Evolutionary conservation across 2,888 invertebrate species (phyloP).

Genomic region (Emmelina monodactyla): DNA sequence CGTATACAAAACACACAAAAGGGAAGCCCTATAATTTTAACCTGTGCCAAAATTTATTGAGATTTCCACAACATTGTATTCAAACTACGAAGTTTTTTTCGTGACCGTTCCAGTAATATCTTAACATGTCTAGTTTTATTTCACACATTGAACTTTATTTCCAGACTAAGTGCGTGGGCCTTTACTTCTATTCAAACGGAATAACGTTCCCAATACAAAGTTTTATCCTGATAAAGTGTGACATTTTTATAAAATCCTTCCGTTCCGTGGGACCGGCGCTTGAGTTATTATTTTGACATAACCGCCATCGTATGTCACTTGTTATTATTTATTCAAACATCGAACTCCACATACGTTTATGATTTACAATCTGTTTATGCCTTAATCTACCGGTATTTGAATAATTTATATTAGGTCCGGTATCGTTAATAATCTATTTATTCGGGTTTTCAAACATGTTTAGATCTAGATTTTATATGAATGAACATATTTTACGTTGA

Average conservation of each 20-base stretch:
- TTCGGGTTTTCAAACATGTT: too few relatives aligned
- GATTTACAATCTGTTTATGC: not conserved
- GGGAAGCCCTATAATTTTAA: too few relatives aligned
- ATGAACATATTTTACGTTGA: too few relatives aligned
- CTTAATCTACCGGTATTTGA: not conserved
- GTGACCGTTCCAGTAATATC: too few relatives aligned
- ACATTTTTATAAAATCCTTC: slow-evolving; percentile 1
- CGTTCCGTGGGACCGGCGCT: not conserved
- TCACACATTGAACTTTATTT: not conserved
- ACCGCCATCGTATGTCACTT: not conserved
- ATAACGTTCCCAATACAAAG: not conserved
- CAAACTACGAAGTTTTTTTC: too few relatives aligned
- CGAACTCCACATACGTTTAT: not conserved
- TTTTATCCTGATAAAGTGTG: slow-evolving; percentile 1
- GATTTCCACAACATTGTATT: too few relatives aligned
- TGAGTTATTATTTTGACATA: not conserved
- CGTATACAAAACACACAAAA: too few relatives aligned
- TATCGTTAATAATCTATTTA: too few relatives aligned
- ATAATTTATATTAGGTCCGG: not conserved
- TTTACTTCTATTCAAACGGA: too few relatives aligned
- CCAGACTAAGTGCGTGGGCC: not conserved
- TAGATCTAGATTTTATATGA: too few relatives aligned
- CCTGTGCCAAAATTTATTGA: too few relatives aligned
- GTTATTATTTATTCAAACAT: not conserved
- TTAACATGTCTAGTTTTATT: too few relatives aligned